These are phyloP conservation scores for Cheilosia scutellata DNA, from an alignment of 2,888 invertebrate species.

Conservation along the genomic window DNA sequence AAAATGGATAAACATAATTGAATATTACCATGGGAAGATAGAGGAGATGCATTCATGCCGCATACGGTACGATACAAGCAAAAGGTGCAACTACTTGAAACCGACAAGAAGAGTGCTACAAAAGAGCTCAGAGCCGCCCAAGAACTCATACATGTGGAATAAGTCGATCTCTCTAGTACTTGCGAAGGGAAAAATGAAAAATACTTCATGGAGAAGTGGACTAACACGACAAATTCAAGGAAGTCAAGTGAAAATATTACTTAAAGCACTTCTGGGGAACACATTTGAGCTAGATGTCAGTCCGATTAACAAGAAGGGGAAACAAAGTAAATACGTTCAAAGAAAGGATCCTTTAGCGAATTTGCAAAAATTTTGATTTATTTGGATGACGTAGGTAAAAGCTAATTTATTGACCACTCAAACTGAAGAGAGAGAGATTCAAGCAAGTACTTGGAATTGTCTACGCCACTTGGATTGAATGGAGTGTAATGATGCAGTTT, in stretches of 20 bases:
- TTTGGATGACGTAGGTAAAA: not conserved
- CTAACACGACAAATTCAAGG: slow-evolving; percentile 62
- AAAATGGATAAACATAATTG: slow-evolving; percentile 44
- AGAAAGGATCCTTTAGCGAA: not conserved
- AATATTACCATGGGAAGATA: slow-evolving; percentile 29
- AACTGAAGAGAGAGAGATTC: not conserved
- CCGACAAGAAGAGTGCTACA: not conserved
- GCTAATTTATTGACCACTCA: not conserved
- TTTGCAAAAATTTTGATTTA: not conserved
- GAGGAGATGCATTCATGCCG: slow-evolving; percentile 27
- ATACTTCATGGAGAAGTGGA: slow-evolving; percentile 34
- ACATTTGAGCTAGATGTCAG: slow-evolving; percentile 6
- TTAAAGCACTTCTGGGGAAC: slow-evolving; percentile 30
- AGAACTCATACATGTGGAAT: slow-evolving; percentile 54
- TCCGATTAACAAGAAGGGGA: slow-evolving; percentile 14
- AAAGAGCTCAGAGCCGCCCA: not conserved
- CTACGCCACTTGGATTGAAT: not conserved
- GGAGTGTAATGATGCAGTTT: not conserved
- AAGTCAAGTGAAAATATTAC: slow-evolving; percentile 61
- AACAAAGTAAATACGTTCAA: not conserved
- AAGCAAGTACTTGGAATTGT: not conserved
- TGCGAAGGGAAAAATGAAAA: not conserved
- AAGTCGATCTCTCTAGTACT: slow-evolving; percentile 24
- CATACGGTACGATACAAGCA: slow-evolving; percentile 21
- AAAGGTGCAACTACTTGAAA: slow-evolving; percentile 52